phyloP scores from a whole-genome alignment of 1,140 invertebrate species.

The Nilaparvata lugens region DNA sequence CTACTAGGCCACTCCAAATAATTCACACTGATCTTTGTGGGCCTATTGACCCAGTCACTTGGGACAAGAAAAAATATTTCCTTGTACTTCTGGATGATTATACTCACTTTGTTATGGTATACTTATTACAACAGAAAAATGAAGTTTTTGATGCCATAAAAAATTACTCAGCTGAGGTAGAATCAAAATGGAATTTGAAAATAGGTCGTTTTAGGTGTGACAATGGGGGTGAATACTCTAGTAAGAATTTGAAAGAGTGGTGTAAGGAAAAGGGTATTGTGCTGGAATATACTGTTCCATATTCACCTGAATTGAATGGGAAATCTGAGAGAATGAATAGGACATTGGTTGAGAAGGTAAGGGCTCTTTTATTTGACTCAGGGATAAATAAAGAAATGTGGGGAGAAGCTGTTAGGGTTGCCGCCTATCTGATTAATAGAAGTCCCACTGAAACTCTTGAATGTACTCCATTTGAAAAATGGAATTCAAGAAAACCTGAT shows the following conservation, averaged over 20 bases:
- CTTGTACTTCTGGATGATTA: too few relatives aligned
- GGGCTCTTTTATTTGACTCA: constrained; percentile 26
- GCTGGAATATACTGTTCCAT: constrained; percentile 21
- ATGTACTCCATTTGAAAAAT: constrained; percentile 34
- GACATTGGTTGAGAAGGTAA: constrained; percentile 36
- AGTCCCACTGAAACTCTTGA: too few relatives aligned
- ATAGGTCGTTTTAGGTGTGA: constrained; percentile 11
- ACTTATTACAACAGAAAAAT: not conserved
- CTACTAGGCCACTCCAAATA: too few relatives aligned
- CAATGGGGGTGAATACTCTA: constrained; percentile 15
- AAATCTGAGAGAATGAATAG: constrained; percentile 33
- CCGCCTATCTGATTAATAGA: constrained; percentile 29
- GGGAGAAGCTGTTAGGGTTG: constrained; percentile 31
- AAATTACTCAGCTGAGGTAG: not conserved
- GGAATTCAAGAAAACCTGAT: constrained; percentile 14
- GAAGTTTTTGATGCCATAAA: constrained; percentile 23
- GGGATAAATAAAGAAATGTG: constrained; percentile 20
- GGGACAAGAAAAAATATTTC: too few relatives aligned
- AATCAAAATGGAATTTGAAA: not conserved
- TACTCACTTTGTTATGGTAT: constrained; percentile 15
- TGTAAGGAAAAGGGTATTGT: constrained; percentile 7
- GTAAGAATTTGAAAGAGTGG: constrained; percentile 8
- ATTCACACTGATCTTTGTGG: too few relatives aligned
- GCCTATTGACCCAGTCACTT: too few relatives aligned
- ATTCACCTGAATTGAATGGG: constrained; percentile 33